Percentiles rank a stretch among this genome's conserved stretches.
These are phyloP conservation scores for Hoplodrina ambigua DNA, from an alignment of 2,888 invertebrate genomes.

Conservation along the genomic window DNA sequence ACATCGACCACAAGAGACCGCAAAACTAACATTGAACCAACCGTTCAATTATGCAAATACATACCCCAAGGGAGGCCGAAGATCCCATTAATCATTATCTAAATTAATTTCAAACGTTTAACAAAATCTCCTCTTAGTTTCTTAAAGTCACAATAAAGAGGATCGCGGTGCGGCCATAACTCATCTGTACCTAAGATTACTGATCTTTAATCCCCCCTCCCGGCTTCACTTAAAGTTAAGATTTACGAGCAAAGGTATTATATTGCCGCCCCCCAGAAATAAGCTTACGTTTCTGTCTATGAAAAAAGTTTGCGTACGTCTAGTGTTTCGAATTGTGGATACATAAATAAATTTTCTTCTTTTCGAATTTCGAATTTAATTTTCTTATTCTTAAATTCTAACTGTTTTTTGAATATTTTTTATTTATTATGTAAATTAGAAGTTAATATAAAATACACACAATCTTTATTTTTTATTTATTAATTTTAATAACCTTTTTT, in stretches of 20 bases:
- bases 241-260: constrained; percentile 93
- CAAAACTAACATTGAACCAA: constrained; percentile 65
- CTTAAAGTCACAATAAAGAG: constrained; percentile 91
- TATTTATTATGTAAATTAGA: neutral
- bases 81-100: constrained; percentile 89
- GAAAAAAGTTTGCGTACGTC: constrained; percentile 82
- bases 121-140: constrained; percentile 90
- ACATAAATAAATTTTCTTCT: constrained; percentile 12
- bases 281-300: constrained; percentile 81
- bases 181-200: constrained; percentile 93
- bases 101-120: constrained; percentile 90
- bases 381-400: no score
- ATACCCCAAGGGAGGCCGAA: constrained; percentile 64
- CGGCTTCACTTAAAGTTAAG: constrained; percentile 93
- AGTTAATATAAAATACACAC: no score
- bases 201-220: constrained; percentile 94
- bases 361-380: neutral
- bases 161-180: constrained; percentile 91
- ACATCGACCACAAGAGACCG: constrained; percentile 66
- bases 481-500: no score
- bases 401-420: neutral
- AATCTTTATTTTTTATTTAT: no score
- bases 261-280: constrained; percentile 90
- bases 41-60: constrained; percentile 87
- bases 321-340: constrained; percentile 55